Conservation (phyloP, 1,140 invertebrate genomes). For the Papilio machaon region DNA sequence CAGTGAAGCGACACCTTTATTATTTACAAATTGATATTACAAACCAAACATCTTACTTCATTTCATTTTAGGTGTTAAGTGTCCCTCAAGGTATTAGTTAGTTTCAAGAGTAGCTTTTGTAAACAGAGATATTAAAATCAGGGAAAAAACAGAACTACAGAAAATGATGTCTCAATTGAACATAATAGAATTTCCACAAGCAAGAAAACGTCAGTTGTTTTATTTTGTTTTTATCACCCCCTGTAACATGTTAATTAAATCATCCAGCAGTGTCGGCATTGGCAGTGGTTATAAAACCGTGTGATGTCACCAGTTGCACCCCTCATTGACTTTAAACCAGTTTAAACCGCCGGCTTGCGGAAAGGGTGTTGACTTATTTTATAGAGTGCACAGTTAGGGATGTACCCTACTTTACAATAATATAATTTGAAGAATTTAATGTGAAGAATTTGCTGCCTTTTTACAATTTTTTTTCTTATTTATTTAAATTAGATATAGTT, state of each 20-base stretch:
- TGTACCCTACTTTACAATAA: not conserved
- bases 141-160: too few species aligned
- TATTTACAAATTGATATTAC: not conserved
- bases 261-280: not conserved
- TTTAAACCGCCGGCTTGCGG: conserved; percentile 43
- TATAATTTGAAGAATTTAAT: not conserved
- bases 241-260: not conserved
- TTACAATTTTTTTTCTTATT: not conserved
- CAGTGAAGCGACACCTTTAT: not conserved
- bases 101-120: too few species aligned
- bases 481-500: not conserved
- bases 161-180: too few species aligned
- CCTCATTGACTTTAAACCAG: conserved; percentile 41
- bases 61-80: not conserved
- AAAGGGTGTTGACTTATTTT: conserved; percentile 44
- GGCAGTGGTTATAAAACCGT: not conserved
- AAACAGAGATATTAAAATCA: too few species aligned
- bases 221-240: not conserved
- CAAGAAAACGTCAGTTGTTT: not conserved
- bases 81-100: too few species aligned
- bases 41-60: not conserved
- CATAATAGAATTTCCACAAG: not conserved
- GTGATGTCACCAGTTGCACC: conserved; percentile 27
- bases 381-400: conserved; percentile 39
- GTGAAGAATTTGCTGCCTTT: not conserved